Percentiles rank a stretch among this genome's conserved stretches.
Conservation (phyloP, 1,140 invertebrate species). For the Drosophila lini region DNA sequence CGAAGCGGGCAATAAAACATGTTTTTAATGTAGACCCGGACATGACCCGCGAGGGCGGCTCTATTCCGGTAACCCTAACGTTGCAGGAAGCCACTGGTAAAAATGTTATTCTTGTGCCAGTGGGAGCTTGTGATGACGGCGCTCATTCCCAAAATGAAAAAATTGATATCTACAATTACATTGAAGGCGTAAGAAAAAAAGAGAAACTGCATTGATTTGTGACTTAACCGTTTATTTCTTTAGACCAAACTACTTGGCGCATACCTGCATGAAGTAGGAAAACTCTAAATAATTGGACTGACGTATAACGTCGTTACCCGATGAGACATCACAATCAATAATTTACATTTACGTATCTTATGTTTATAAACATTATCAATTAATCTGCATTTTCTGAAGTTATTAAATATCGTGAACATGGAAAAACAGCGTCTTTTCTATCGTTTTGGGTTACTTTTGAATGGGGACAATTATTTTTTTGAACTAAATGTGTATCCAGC, state of each 20-base stretch:
- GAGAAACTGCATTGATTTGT: not conserved
- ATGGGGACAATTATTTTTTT: too few species aligned
- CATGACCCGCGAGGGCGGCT: constrained; percentile 97
- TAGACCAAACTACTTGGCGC: constrained; percentile 94
- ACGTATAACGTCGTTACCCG: constrained; percentile 17
- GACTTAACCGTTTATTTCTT: constrained; percentile 62
- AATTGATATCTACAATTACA: constrained; percentile 95
- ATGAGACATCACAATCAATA: constrained; percentile 64
- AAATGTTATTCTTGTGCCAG: constrained; percentile 96
- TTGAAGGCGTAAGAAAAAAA: constrained; percentile 92
- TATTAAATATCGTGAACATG: not conserved
- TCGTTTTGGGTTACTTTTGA: too few species aligned
- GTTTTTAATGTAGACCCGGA: constrained; percentile 97
- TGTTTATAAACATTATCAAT: constrained; percentile 1
- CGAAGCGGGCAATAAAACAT: constrained; percentile 92
- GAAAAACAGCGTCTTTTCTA: too few species aligned
- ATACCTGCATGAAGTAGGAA: constrained; percentile 91
- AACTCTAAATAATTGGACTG: constrained; percentile 47
- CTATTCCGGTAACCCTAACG: constrained; percentile 97
- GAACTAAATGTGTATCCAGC: too few species aligned
- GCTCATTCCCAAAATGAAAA: constrained; percentile 99
- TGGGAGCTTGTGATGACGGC: constrained; percentile 97
- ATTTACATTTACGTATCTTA: constrained; percentile 19
- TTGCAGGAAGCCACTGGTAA: constrained; percentile 95
- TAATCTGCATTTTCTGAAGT: not conserved